Evolutionary conservation across 2,888 invertebrate genomes (phyloP).

Genomic region (Agrochola macilenta): DNA sequence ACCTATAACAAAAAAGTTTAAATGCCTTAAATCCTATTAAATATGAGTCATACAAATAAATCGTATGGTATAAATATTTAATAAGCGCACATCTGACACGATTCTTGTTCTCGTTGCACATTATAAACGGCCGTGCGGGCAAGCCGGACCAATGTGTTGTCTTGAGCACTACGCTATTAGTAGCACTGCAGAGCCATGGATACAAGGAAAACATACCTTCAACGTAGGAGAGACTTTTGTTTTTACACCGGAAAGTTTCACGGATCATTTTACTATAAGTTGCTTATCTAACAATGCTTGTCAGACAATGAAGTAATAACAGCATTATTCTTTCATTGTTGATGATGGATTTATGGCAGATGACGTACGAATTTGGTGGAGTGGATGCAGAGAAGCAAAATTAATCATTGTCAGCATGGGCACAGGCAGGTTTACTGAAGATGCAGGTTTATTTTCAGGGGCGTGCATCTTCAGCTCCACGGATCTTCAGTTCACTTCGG

Average conservation of each 20-base stretch:
- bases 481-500: too few relatives aligned
- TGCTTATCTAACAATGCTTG: background rate
- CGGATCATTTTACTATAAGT: background rate
- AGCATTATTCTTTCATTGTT: background rate
- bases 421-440: too few relatives aligned
- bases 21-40: background rate
- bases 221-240: background rate
- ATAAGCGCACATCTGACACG: conserved; percentile 54
- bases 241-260: background rate
- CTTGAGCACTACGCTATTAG: conserved; percentile 21
- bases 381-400: background rate
- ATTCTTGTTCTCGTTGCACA: conserved; percentile 42
- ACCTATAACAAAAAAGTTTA: background rate
- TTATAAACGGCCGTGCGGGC: conserved; percentile 47
- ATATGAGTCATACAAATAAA: background rate
- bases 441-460: too few relatives aligned
- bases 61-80: conserved; percentile 64
- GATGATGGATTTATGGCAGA: background rate
- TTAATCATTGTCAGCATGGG: too few relatives aligned
- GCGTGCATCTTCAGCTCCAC: too few relatives aligned
- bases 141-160: conserved; percentile 45
- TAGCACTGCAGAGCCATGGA: background rate
- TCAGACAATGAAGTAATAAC: background rate
- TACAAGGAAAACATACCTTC: conserved; percentile 10
- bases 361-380: background rate